Percentiles rank a stretch among this genome's conserved stretches.
Conservation (phyloP, 2,113 vertebrate genomes). For the rabbit (Oryctolagus cuniculus) region DNA sequence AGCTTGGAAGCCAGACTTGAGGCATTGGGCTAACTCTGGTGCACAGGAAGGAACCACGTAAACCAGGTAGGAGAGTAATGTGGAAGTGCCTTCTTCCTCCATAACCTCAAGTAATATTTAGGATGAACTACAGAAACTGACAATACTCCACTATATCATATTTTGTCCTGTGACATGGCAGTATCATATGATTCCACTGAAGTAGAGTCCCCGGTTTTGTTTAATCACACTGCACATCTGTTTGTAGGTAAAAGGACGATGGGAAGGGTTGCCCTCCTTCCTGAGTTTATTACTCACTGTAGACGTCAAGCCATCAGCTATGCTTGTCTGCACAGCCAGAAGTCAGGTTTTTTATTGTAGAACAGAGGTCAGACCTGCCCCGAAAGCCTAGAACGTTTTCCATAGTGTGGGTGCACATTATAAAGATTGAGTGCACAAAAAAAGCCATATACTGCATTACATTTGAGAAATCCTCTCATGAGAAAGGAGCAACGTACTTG, state of each 20-base stretch:
- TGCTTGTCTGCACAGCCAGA: background rate
- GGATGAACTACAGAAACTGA: background rate
- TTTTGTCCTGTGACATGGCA: background rate
- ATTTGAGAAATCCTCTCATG: background rate
- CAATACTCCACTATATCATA: background rate
- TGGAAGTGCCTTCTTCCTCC: background rate
- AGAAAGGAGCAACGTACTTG: background rate
- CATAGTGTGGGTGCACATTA: background rate
- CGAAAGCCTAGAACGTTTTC: background rate
- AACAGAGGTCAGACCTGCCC: background rate
- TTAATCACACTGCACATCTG: background rate
- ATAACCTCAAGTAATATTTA: background rate
- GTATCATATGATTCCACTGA: background rate
- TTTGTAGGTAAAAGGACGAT: background rate
- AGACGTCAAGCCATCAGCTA: background rate
- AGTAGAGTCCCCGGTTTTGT: background rate
- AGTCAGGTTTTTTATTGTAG: conserved; percentile 33
- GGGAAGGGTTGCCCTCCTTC: background rate
- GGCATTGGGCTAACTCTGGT: background rate
- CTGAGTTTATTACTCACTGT: background rate
- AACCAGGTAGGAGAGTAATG: background rate
- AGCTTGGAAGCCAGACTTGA: background rate
- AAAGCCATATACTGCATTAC: accelerated
- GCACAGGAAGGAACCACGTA: background rate
- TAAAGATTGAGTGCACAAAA: background rate